Base-by-base conservation (phyloP, 1,140 invertebrate species). In the Drosophila leontia region DNA sequence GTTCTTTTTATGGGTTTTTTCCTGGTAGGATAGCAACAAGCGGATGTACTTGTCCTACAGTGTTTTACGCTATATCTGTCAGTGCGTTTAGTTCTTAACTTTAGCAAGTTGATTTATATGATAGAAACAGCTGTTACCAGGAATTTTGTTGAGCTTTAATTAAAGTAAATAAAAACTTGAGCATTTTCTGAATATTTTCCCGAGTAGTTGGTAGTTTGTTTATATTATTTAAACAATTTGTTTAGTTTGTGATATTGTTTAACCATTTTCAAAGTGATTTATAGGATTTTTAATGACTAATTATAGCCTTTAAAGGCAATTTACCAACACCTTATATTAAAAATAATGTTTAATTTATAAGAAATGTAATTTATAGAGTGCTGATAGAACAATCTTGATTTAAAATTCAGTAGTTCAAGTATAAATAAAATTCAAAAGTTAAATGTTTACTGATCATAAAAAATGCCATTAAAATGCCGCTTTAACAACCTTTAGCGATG, bases 1-100 rank as follows among this genome's bases (percentile, higher is more conserved):
- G 48, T 62, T 57, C 53, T 39, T 59, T 41, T 72, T 57, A 32
- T 70, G 42, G 47, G 50, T 50, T 67, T 63, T 75, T 78, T 58
- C 48, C 32, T 35, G 19, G 19, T 3, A 35, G 32, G 17, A 1
- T 15, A 35, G 44, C 59, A 61, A 55, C 32, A 61, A 35, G 19
- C 47, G 47, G 59, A 35, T 61, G 47, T 55, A 19, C 34, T 55
- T 55, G 34, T 39, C 34, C 17, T 55, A 23, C 51, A 35, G 47
- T 61, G 45, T 39, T 32, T 53, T 41, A 15, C 37, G 53, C 19
- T 26, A 15, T 23, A 60, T 60, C 44, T 34, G 44, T 51, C 44
- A 39, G 51, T 39, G 51, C 19, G 51, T n/a, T 23, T n/a, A 23
- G 45, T 34, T 34, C 45, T 39, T 61, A 13, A 51, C 44, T 50